These are phyloP conservation scores for Hyles lineata DNA, from an alignment of 2,888 invertebrate genomes.

Conservation along the genomic window DNA sequence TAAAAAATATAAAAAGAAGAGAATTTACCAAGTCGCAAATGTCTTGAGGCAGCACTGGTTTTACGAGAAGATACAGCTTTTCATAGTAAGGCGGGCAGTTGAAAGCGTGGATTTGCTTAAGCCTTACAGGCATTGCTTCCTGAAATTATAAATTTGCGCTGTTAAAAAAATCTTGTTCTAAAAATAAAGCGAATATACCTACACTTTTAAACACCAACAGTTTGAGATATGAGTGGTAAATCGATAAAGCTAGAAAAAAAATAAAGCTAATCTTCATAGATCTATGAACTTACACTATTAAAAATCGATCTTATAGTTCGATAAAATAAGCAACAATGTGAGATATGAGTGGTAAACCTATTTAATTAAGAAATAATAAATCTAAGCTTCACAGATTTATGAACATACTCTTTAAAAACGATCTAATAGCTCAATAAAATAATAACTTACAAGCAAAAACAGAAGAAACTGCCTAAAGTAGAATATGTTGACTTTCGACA, in stretches of 20 bases:
- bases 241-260: no score
- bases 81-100: conserved; percentile 74
- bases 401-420: not conserved
- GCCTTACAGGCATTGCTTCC: conserved; percentile 73
- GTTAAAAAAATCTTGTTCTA: not conserved
- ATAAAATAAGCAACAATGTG: no score
- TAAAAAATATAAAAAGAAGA: not conserved
- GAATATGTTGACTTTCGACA: conserved; percentile 69
- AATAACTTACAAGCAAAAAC: conserved; percentile 66
- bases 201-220: no score
- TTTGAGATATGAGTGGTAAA: no score
- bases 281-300: not conserved
- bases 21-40: conserved; percentile 65
- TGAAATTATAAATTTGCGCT: conserved; percentile 46
- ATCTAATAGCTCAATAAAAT: not conserved
- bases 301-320: not conserved
- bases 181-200: not conserved
- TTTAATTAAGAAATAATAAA: no score
- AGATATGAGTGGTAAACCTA: no score
- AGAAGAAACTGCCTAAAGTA: conserved; percentile 67
- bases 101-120: conserved; percentile 65
- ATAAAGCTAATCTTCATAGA: no score
- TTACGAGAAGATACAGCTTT: conserved; percentile 67
- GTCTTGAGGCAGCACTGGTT: conserved; percentile 64
- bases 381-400: not conserved